Base-by-base conservation (phyloP, 1,140 invertebrate genomes). In the Scaptomyza pallida region DNA sequence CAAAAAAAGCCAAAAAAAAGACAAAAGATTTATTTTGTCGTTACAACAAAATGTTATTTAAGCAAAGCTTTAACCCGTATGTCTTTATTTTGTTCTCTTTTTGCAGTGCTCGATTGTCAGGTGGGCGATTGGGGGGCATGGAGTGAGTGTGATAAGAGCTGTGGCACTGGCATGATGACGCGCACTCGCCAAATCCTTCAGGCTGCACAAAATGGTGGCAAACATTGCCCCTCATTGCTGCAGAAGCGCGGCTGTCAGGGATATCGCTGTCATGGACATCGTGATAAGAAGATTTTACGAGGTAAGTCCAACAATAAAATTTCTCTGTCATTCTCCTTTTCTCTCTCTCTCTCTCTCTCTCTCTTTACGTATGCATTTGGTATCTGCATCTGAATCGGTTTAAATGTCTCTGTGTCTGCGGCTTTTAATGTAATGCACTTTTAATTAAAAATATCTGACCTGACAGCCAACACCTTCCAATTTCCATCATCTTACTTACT, bases 51-150 rank as follows among this genome's bases (percentile, higher is more conserved):
- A 17, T 41, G 1, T n/a, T 26, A 33, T 35, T 56, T 23, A 26
- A 23, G 8, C 21, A 3, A 13, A 6, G 15, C 37, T 44, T 33
- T 35, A 44, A 63, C 6, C 12, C 16, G 17, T 33, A 9, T 8
- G 26, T 3, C 15, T 5, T 45, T 9, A 19, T 45, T 10, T 37
- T 30, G 12, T 33, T 51, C 21, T 30, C 1, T 43, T 10, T 17
- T 93, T 93, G 5, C 83, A 97, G 96, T 96, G 54, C 92, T 95
- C 50, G 96, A 97, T 90, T 97, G 96, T 90, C 92, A 94, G 74
- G 95, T 96, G 33, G 94, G 94, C 21, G 93, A 93, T 12, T 97
- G 96, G 96, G 94, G 94, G 4, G 91, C 93, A 1, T 97, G 96
- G 96, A 94, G 94, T 5, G 92, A 93, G 0, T 97, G 96, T 86